Evolutionary conservation across 2,888 invertebrate species (phyloP).

Genomic region (Panorpa germanica): DNA sequence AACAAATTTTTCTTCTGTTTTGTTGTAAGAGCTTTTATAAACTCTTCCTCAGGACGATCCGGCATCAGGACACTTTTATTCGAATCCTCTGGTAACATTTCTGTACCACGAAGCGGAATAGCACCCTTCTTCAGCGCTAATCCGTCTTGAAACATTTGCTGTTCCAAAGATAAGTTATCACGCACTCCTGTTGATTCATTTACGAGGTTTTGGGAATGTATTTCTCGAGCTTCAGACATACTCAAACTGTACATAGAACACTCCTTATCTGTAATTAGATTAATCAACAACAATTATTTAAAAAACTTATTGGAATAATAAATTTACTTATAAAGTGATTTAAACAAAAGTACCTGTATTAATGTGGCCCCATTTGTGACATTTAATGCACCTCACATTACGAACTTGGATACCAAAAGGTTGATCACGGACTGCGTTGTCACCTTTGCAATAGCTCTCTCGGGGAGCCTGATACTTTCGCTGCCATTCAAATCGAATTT

Average conservation of each 20-base stretch:
- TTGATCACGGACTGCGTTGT: slow-evolving; percentile 93
- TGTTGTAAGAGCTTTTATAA: slow-evolving; percentile 64
- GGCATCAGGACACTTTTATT: slow-evolving; percentile 28
- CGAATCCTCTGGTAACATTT: slow-evolving; percentile 39
- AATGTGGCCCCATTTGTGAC: slow-evolving; percentile 98
- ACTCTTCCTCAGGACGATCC: slow-evolving; percentile 49
- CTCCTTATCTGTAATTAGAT: slow-evolving; percentile 54
- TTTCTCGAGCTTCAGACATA: slow-evolving; percentile 62
- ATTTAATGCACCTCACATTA: slow-evolving; percentile 96
- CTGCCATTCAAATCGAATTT: slow-evolving; percentile 99
- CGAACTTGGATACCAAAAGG: slow-evolving; percentile 96
- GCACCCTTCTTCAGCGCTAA: slow-evolving; percentile 69
- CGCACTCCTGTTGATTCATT: slow-evolving; percentile 48
- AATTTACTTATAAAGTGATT: slow-evolving; percentile 6
- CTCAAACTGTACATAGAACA: slow-evolving; percentile 82
- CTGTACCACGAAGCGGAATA: slow-evolving; percentile 32
- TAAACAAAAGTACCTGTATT: slow-evolving; percentile 47
- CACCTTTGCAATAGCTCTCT: slow-evolving; percentile 95
- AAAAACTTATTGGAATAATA: slow-evolving; percentile 4
- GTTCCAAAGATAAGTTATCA: slow-evolving; percentile 50
- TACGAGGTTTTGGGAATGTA: slow-evolving; percentile 40
- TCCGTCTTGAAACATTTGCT: slow-evolving; percentile 85
- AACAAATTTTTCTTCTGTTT: slow-evolving; percentile 82
- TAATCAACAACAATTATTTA: slow-evolving; percentile 15
- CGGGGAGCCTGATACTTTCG: slow-evolving; percentile 97